Conservation (phyloP, 1,140 invertebrate species). For the Temnothorax nylanderi region DNA sequence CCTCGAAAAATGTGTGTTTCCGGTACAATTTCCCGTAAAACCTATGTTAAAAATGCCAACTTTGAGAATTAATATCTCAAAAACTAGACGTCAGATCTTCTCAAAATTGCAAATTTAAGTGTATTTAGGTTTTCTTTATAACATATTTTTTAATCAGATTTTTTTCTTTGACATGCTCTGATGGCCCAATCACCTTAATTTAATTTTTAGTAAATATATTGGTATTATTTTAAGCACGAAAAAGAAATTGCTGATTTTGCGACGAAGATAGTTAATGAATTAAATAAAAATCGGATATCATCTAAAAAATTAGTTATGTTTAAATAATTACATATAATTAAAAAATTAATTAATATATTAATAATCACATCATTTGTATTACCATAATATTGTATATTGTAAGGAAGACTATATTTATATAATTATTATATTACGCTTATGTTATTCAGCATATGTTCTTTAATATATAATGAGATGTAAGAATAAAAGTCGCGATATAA, state of each 20-base stretch:
- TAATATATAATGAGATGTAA: neutral
- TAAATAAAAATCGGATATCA: neutral
- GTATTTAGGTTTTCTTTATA: too few relatives aligned
- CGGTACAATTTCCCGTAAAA: too few relatives aligned
- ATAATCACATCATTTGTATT: neutral
- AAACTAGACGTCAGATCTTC: too few relatives aligned
- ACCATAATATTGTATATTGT: neutral
- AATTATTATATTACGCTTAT: constrained; percentile 11
- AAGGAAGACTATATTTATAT: neutral
- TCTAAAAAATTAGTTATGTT: neutral
- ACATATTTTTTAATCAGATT: too few relatives aligned
- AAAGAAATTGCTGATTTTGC: neutral
- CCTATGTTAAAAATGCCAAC: too few relatives aligned
- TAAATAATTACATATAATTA: neutral
- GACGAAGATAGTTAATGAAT: neutral
- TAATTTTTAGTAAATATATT: neutral
- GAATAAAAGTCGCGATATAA: neutral
- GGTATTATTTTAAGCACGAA: too few relatives aligned
- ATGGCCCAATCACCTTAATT: too few relatives aligned
- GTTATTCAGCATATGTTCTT: neutral
- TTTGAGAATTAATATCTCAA: too few relatives aligned
- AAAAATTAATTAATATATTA: constrained; percentile 1
- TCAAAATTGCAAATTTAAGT: too few relatives aligned
- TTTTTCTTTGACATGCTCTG: too few relatives aligned
- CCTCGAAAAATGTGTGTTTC: too few relatives aligned